These are phyloP conservation scores for Cerceris rybyensis DNA, from an alignment of 2,888 invertebrate genomes.

Conservation along the genomic window DNA sequence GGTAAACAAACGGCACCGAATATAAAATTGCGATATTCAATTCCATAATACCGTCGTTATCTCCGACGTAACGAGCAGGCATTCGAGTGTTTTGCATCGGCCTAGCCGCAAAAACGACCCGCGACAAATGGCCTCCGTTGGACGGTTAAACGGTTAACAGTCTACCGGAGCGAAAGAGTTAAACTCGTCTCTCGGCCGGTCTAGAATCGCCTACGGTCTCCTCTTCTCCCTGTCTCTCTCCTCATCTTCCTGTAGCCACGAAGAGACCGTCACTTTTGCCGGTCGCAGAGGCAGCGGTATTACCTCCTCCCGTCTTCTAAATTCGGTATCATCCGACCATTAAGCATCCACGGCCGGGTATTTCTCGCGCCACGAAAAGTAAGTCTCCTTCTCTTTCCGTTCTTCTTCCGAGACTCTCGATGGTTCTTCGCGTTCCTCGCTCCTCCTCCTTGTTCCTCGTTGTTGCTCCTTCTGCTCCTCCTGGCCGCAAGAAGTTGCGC, in stretches of 20 bases:
- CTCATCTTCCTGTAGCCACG: too few relatives aligned
- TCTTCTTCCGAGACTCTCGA: constrained; percentile 31
- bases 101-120: too few relatives aligned
- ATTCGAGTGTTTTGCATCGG: not conserved
- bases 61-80: not conserved
- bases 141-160: too few relatives aligned
- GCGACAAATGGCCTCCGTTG: too few relatives aligned
- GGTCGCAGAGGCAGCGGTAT: constrained; percentile 10
- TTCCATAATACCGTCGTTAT: not conserved
- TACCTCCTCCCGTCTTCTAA: constrained; percentile 51
- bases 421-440: constrained; percentile 8
- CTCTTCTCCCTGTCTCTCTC: not conserved
- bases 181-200: not conserved
- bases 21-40: not conserved
- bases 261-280: constrained; percentile 19
- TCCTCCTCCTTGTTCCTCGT: constrained; percentile 12
- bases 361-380: constrained; percentile 44
- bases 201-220: not conserved
- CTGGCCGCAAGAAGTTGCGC: constrained; percentile 60
- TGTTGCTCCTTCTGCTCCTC: constrained; percentile 28
- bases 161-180: too few relatives aligned
- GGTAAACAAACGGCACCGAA: not conserved
- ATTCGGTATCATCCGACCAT: constrained; percentile 61
- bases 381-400: constrained; percentile 6
- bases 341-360: constrained; percentile 48